These are phyloP conservation scores for Enteromius viviparus DNA, from an alignment of 2,797 vertebrate genomes.

Conservation along the genomic window DNA sequence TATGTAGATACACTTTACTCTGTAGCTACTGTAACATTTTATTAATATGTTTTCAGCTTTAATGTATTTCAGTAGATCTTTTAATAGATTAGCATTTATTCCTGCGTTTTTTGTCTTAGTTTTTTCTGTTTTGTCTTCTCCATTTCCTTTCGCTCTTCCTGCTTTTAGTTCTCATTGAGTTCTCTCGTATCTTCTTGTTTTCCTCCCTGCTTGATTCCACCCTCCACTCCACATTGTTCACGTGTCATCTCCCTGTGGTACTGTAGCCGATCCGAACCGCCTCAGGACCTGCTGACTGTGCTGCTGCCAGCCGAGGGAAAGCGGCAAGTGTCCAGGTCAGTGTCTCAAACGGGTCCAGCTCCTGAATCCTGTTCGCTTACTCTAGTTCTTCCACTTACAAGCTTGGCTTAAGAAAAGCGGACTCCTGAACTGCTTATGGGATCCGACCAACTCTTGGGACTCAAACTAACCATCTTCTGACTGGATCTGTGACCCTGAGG, in stretches of 20 bases:
- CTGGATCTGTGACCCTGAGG: not conserved
- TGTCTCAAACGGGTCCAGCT: conserved; percentile 52
- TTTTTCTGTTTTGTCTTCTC: not conserved
- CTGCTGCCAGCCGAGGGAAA: conserved; percentile 73
- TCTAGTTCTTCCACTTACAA: not conserved
- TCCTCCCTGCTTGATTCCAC: not conserved
- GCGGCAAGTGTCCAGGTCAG: conserved; percentile 80
- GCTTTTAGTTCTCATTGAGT: conserved; percentile 52
- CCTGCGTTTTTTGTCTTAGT: not conserved
- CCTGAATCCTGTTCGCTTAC: not conserved
- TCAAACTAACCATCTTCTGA: conserved; percentile 31
- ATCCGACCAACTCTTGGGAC: not conserved
- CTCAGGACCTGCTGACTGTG: conserved; percentile 76
- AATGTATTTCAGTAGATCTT: not conserved
- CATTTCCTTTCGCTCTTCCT: not conserved
- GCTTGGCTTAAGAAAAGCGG: not conserved
- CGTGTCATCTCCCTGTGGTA: conserved; percentile 46
- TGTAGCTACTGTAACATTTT: not conserved
- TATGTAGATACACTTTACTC: not conserved
- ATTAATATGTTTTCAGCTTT: not conserved
- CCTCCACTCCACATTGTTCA: conserved; percentile 34
- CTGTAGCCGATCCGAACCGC: conserved; percentile 36
- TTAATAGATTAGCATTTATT: no score
- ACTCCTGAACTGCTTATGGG: not conserved
- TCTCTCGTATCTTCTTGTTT: conserved; percentile 63